A percentile compares a stretch with the other conserved stretches of the same genome.
These are phyloP conservation scores for Lycocerus yunnanus DNA, from an alignment of 2,888 invertebrate genomes.

Conservation along the genomic window DNA sequence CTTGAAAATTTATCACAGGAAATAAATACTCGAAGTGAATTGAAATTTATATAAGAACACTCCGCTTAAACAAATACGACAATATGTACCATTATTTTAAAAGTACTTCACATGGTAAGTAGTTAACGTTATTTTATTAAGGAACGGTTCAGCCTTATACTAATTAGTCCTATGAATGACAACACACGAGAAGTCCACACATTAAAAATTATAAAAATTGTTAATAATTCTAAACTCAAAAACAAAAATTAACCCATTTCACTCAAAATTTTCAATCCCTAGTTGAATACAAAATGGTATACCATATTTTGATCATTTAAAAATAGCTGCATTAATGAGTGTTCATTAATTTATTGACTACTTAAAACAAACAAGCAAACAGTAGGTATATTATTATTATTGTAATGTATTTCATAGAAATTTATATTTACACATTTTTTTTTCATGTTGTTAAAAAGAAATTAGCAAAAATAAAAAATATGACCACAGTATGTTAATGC, in stretches of 20 bases:
- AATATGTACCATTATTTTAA: conserved; percentile 30
- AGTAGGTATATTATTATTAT: neutral
- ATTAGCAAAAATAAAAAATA: neutral
- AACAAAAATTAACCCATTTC: conserved; percentile 22
- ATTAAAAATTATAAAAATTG: conserved; percentile 21
- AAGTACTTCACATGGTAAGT: conserved; percentile 37
- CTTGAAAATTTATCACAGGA: conserved; percentile 37
- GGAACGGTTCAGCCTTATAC: conserved; percentile 44
- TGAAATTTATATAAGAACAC: conserved; percentile 20
- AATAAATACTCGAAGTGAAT: conserved; percentile 34
- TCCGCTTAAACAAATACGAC: conserved; percentile 25
- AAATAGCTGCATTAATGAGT: conserved; percentile 10
- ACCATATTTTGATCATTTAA: conserved; percentile 7
- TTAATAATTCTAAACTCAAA: conserved; percentile 34
- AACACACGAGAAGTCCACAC: conserved; percentile 19
- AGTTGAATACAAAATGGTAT: conserved; percentile 4
- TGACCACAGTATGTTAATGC: neutral
- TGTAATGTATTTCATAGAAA: neutral
- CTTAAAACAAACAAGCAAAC: neutral
- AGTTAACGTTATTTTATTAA: conserved; percentile 41
- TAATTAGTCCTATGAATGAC: conserved; percentile 32
- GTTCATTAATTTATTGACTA: neutral
- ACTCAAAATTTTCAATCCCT: conserved; percentile 15
- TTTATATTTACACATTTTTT: neutral
- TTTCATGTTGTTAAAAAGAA: neutral